A percentile compares a stretch with the other conserved stretches of the same genome.
Evolutionary conservation across 2,797 vertebrate genomes (phyloP).

Genomic region (Coilia nasus): DNA sequence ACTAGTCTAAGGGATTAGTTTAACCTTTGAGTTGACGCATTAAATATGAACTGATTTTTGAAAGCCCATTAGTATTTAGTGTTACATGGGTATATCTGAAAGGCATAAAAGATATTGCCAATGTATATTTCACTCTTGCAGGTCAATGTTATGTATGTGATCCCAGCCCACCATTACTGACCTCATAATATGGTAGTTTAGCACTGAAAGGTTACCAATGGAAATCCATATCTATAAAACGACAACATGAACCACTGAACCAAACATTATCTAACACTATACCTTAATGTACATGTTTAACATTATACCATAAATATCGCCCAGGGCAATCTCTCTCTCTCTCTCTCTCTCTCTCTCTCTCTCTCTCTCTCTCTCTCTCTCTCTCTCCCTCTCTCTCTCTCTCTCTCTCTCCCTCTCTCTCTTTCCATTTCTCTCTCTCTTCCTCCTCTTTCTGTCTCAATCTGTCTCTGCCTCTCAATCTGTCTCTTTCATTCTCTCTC

Average conservation of each 20-base stretch:
- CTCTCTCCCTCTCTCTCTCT: too few species aligned
- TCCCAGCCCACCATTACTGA: not conserved
- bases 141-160: not conserved
- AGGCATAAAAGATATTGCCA: too few species aligned
- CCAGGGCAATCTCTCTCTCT: not conserved
- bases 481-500: not conserved
- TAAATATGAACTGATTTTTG: too few species aligned
- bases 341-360: conserved; percentile 25
- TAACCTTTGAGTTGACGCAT: not conserved
- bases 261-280: not conserved
- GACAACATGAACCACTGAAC: not conserved
- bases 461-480: not conserved
- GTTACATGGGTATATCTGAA: too few species aligned
- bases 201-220: not conserved
- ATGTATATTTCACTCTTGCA: too few species aligned
- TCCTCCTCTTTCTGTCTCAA: not conserved
- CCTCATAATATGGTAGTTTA: not conserved
- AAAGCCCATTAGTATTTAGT: too few species aligned
- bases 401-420: too few species aligned
- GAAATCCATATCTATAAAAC: not conserved
- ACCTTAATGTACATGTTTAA: not conserved
- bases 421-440: conserved; percentile 14
- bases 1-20: not conserved
- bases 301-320: not conserved
- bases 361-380: not conserved